A percentile compares a stretch with the other conserved stretches of the same genome.
phyloP scores from a whole-genome alignment of 2,888 invertebrate genomes.

The Chrysolina haemoptera region DNA sequence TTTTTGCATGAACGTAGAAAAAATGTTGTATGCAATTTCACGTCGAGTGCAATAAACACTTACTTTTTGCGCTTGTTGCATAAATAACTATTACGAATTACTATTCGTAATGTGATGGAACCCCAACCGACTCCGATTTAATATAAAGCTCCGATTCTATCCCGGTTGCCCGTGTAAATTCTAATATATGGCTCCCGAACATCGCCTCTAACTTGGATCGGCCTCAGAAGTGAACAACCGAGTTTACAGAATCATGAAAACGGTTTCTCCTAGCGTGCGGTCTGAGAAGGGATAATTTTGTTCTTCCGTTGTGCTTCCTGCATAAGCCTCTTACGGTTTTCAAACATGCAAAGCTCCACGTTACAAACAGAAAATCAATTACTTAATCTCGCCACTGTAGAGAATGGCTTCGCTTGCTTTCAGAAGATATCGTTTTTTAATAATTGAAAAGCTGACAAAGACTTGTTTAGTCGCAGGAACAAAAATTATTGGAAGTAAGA shows the following conservation, averaged over 20 bases:
- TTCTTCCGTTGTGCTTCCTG: conserved; percentile 20
- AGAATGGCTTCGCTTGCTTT: background rate
- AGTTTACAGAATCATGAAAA: conserved; percentile 3
- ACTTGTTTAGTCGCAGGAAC: background rate
- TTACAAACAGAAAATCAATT: conserved; percentile 19
- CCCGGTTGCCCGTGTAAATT: background rate
- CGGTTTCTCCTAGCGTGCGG: conserved; percentile 22
- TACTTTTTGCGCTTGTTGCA: no score
- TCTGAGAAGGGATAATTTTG: conserved; percentile 23
- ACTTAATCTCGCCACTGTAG: background rate
- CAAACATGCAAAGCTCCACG: conserved; percentile 20
- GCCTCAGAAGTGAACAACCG: conserved; percentile 1
- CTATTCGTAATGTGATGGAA: no score
- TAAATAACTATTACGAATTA: no score
- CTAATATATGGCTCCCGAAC: conserved; percentile 1
- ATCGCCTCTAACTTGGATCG: background rate
- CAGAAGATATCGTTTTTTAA: background rate
- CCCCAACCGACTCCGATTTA: background rate
- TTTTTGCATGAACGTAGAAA: no score
- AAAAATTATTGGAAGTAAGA: no score
- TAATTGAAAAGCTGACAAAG: background rate
- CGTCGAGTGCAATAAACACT: no score
- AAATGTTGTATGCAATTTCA: no score
- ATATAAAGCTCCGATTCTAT: background rate
- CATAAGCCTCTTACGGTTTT: conserved; percentile 25